Base-by-base conservation (phyloP, 2,113 vertebrate species). In the Entelurus aequoreus region DNA sequence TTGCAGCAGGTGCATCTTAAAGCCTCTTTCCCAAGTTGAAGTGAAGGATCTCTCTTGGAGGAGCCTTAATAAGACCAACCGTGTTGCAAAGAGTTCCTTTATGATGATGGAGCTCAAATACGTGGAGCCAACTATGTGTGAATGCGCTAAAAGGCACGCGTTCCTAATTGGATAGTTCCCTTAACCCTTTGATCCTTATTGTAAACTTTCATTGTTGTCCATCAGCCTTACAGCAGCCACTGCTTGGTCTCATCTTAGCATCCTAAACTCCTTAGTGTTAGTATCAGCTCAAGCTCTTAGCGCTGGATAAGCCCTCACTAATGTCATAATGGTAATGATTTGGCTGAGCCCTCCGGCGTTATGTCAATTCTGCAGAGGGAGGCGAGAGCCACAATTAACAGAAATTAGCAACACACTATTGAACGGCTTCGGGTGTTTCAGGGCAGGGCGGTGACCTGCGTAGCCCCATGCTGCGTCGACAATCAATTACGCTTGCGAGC, bases 301-400 rank as follows among this genome's bases (percentile, higher is more conserved):
- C 71, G 54, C 77, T 85, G 87, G 87, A 88, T 89, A 89, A 89
- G 87, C 87, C 76, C 80, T 84, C 72, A 77, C 84, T 89, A 88
- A 89, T 87, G 87, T 89, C 86, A 89, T 89, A 87, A 89, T 86
- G 84, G 86, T 81, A 80, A 86, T 87, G 84, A 89, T 89, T 87
- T 84, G 84, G 86, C 84, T 88, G 75, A 86, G 86, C 82, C 84
- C 80, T 85, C 81, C 66, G 58, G 81, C 77, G 77, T 75, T 83
- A 81, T 84, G 86, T 86, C 83, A 83, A 75, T 84, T 87, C 74
- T 83, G 82, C 70, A 55, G 72, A 79, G 81, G 72, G 50, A 66
- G 83, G 82, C 69, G 76, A 81, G 75, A 77, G 81, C 67, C 65
- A 81, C 84, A 88, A 87, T 88, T 89, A 89, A 74, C 79, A 84